Evolutionary conservation across 2,888 invertebrate genomes (phyloP).

Genomic region (Antheraea yamamai): DNA sequence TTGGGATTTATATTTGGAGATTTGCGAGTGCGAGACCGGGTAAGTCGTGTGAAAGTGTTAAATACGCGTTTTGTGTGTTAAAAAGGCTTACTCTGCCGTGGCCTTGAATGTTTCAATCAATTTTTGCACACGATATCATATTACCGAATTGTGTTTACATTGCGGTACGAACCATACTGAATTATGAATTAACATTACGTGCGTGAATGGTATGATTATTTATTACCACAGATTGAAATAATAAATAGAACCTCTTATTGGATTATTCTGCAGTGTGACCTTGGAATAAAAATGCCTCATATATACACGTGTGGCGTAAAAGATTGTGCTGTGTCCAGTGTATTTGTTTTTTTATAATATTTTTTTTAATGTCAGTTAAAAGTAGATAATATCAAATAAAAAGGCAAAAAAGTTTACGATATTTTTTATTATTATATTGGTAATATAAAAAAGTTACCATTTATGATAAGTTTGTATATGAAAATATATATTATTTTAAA

Average conservation of each 20-base stretch:
- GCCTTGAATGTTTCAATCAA: slow-evolving; percentile 50
- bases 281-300: background rate
- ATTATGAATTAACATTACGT: slow-evolving; percentile 5
- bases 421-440: no score
- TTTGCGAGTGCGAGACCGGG: slow-evolving; percentile 64
- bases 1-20: slow-evolving; percentile 73
- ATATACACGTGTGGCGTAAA: background rate
- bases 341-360: background rate
- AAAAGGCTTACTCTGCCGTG: slow-evolving; percentile 42
- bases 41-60: slow-evolving; percentile 71
- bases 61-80: slow-evolving; percentile 49
- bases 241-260: background rate
- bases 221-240: background rate
- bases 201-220: background rate
- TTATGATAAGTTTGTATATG: no score
- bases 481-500: no score
- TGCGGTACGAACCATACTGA: background rate
- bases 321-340: background rate
- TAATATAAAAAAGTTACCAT: no score
- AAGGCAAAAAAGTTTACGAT: no score
- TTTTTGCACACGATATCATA: slow-evolving; percentile 21
- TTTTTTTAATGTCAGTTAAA: background rate
- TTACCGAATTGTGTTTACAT: slow-evolving; percentile 20
- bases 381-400: background rate
- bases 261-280: background rate